These are phyloP conservation scores for Volucella zonaria DNA, from an alignment of 2,888 invertebrate genomes.

Conservation along the genomic window DNA sequence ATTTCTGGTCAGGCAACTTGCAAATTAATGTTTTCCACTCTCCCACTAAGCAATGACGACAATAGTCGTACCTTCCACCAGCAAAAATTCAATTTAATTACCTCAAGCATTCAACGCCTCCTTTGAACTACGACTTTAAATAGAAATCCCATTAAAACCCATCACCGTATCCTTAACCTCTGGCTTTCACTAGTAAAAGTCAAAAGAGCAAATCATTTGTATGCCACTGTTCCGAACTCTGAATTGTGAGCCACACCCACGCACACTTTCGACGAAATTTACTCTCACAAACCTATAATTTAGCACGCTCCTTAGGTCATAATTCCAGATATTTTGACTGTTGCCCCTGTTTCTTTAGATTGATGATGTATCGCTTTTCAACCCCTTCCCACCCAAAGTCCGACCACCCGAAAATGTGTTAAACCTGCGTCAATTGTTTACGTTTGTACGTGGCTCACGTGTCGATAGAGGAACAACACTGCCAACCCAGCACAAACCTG, in stretches of 20 bases:
- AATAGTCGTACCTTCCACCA: background rate
- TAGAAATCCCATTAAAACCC: slow-evolving; percentile 18
- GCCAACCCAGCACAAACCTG: slow-evolving; percentile 66
- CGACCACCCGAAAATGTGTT: slow-evolving; percentile 6
- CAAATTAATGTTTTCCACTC: background rate
- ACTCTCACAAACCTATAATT: slow-evolving; percentile 55
- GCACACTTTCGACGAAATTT: slow-evolving; percentile 54
- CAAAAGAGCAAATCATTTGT: slow-evolving; percentile 49
- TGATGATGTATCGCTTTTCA: slow-evolving; percentile 73
- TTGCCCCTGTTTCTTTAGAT: slow-evolving; percentile 62
- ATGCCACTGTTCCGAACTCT: slow-evolving; percentile 3
- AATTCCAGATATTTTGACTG: slow-evolving; percentile 69
- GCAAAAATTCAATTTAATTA: slow-evolving; percentile 41
- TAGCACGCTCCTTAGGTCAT: slow-evolving; percentile 61
- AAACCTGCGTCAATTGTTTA: slow-evolving; percentile 63
- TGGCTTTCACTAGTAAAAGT: background rate
- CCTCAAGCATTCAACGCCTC: slow-evolving; percentile 27
- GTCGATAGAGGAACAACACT: slow-evolving; percentile 55
- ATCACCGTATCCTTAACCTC: background rate
- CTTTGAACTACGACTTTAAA: background rate
- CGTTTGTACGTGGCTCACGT: slow-evolving; percentile 56
- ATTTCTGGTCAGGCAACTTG: too few species aligned
- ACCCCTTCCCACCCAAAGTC: slow-evolving; percentile 33
- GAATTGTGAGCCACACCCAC: slow-evolving; percentile 56
- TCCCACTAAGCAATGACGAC: background rate